Base-by-base conservation (phyloP, 1,140 invertebrate genomes). In the Eriosoma lanigerum region DNA sequence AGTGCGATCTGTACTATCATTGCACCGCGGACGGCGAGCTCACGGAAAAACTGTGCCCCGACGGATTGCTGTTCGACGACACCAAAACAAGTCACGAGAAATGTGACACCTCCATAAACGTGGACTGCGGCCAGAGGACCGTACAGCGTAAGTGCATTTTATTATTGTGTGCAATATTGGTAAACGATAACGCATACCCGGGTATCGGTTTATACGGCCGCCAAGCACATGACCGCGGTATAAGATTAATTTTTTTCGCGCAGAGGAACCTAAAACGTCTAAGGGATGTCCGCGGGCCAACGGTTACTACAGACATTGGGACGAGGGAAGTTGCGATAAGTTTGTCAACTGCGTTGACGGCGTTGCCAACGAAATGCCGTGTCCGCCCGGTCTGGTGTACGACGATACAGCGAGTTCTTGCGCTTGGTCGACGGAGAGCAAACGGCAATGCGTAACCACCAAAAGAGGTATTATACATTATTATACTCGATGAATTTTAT, bases 301-400 rank as follows among this genome's bases (percentile, higher is more conserved):
- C 84, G 93, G 93, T 48, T 92, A 91, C 85, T 95, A 92, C 87
- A 89, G 89, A 32, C 92, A 94, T 85, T 90, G 91, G 78, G 92
- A 94, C 84, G 89, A 90, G n/a, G 86, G 88, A 82, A 89, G 91
- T 0, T 95, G 94, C 83, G 93, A 93, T 84, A 92, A 93, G 84
- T 95, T 95, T 86, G 90, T 92, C 85, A 93, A 93, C 85, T 94
- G 93, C 85, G 90, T 92, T 0, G 91, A 93, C 81, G 93, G 93
- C 15, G 86, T 89, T 0, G 88, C 90, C n/a, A 90, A 91, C 80
- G 88, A 89, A 81, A 88, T 92, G 82, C 89, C 92, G 0, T 95
- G 94, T 85, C 92, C 93, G 0, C 92, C 92, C 21, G 92, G 93
- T 19, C 87, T 94, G n/a, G 89, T 93, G 82, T 95, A 93, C 85